Conservation (phyloP, 2,888 invertebrate genomes). For the Suillia variegata region DNA sequence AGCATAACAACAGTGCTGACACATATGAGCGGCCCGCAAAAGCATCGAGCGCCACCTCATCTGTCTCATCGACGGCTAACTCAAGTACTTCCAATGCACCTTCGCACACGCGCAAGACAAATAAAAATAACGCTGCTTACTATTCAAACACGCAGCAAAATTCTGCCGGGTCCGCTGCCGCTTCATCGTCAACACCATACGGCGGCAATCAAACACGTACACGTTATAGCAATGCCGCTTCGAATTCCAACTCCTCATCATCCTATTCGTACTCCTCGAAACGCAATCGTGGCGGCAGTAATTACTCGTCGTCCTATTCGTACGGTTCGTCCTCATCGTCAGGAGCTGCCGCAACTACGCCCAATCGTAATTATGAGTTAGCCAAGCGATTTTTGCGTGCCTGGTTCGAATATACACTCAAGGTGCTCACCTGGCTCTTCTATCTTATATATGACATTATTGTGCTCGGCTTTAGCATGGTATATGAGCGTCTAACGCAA, state of each 20-base stretch:
- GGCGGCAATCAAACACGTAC: slow-evolving; percentile 25
- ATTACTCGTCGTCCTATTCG: slow-evolving; percentile 27
- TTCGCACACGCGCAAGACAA: slow-evolving; percentile 24
- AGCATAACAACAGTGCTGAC: slow-evolving; percentile 54
- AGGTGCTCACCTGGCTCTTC: slow-evolving; percentile 76
- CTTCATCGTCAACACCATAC: slow-evolving; percentile 5
- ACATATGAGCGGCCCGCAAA: slow-evolving; percentile 54
- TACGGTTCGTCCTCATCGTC: slow-evolving; percentile 37
- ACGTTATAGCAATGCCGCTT: slow-evolving; percentile 30
- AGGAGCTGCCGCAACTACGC: slow-evolving; percentile 24
- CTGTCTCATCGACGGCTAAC: slow-evolving; percentile 26
- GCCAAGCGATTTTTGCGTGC: slow-evolving; percentile 62
- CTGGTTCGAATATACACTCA: slow-evolving; percentile 67
- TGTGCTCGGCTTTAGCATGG: slow-evolving; percentile 69
- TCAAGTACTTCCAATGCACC: slow-evolving; percentile 33
- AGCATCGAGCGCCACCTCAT: slow-evolving; percentile 12
- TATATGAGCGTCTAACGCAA: slow-evolving; percentile 50
- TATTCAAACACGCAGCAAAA: slow-evolving; percentile 6
- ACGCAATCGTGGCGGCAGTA: slow-evolving; percentile 39
- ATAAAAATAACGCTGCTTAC: slow-evolving; percentile 20
- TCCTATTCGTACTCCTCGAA: slow-evolving; percentile 54
- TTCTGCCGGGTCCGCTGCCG: not conserved
- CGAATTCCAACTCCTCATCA: slow-evolving; percentile 27
- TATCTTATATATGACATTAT: slow-evolving; percentile 81
- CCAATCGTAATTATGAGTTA: slow-evolving; percentile 64